phyloP scores from a whole-genome alignment of 2,113 vertebrate genomes.

The Upupa epops region DNA sequence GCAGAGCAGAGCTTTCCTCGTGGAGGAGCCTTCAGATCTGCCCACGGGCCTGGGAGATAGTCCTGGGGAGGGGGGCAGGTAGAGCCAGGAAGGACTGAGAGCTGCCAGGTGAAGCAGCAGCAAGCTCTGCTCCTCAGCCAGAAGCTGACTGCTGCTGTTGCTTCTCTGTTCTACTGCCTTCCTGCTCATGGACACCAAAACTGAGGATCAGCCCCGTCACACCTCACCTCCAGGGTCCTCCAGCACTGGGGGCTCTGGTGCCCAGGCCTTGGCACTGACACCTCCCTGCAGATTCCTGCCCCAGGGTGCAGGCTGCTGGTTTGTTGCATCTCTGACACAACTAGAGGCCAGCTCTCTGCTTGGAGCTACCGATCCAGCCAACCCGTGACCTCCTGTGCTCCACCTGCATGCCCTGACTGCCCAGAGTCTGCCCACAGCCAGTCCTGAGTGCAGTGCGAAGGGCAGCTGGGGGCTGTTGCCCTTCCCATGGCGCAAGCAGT shows the following conservation, averaged over 20 bases:
- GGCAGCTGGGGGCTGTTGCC: neutral
- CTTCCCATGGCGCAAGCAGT: neutral
- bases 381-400: neutral
- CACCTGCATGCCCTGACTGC: accelerated
- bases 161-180: neutral
- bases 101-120: neutral
- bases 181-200: neutral
- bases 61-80: neutral
- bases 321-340: neutral
- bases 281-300: neutral
- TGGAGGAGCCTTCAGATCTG: neutral
- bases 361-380: neutral
- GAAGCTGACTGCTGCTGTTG: neutral
- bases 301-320: neutral
- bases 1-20: neutral
- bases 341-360: neutral
- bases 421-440: neutral
- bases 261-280: neutral
- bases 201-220: neutral
- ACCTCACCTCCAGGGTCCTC: accelerated
- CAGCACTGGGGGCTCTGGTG: accelerated
- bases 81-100: neutral
- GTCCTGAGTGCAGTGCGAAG: neutral
- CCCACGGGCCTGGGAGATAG: neutral
- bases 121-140: neutral